Evolutionary conservation across 2,888 invertebrate genomes (phyloP).

Genomic region (Oscheius myriophilus): DNA sequence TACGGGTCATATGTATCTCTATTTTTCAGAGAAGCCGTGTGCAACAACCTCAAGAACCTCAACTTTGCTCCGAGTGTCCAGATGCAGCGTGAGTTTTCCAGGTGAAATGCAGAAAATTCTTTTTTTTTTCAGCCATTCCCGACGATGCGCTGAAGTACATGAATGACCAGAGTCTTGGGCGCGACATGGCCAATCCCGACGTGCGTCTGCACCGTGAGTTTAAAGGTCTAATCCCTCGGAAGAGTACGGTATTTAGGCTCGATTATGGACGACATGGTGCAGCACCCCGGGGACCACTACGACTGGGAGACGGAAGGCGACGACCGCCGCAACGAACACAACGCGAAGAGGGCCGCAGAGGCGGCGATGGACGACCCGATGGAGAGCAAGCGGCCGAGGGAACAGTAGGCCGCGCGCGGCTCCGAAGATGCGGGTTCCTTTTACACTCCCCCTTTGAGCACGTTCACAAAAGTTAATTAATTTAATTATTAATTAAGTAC

Average conservation of each 20-base stretch:
- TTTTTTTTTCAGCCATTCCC: conserved; percentile 53
- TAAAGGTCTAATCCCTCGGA: background rate
- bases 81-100: conserved; percentile 47
- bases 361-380: conserved; percentile 5
- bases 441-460: too few species aligned
- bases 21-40: conserved; percentile 45
- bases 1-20: too few species aligned
- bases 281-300: conserved; percentile 52
- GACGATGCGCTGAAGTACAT: conserved; percentile 51
- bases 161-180: conserved; percentile 37
- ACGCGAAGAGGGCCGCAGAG: conserved; percentile 48
- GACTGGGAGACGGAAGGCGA: conserved; percentile 54
- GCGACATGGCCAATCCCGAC: conserved; percentile 63
- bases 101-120: background rate
- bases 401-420: background rate
- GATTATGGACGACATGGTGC: conserved; percentile 47
- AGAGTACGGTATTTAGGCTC: conserved; percentile 33
- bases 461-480: too few species aligned
- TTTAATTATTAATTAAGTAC: too few species aligned
- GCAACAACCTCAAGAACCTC: conserved; percentile 57
- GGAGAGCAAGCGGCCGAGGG: conserved; percentile 1
- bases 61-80: conserved; percentile 65
- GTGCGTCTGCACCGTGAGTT: conserved; percentile 50
- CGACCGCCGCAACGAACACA: conserved; percentile 45
- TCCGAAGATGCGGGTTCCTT: too few species aligned